Conservation (phyloP, 2,888 invertebrate genomes). For the Stenoptilia bipunctidactyla region DNA sequence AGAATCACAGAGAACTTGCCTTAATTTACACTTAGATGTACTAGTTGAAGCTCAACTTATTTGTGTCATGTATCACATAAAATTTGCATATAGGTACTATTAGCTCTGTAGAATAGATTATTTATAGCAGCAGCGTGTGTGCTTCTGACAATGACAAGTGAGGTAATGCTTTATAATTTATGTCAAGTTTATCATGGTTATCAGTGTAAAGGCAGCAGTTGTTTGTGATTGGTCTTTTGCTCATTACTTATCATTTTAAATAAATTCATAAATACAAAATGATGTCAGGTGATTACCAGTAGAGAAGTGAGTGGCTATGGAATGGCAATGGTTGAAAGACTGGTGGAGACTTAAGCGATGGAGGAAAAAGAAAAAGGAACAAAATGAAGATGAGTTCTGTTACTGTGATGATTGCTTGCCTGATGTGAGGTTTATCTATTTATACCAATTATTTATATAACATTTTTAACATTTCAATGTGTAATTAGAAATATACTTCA, state of each 20-base stretch:
- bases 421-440: conserved; percentile 48
- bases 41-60: no score
- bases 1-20: no score
- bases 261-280: neutral
- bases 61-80: conserved; percentile 4
- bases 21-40: no score
- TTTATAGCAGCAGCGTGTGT: conserved; percentile 37
- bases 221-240: neutral
- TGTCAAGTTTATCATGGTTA: conserved; percentile 61
- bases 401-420: conserved; percentile 82
- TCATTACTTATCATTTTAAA: conserved; percentile 19
- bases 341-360: conserved; percentile 84
- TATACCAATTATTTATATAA: conserved; percentile 14
- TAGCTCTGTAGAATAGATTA: conserved; percentile 23
- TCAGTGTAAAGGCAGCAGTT: conserved; percentile 18
- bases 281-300: conserved; percentile 23
- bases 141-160: conserved; percentile 51
- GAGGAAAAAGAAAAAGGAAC: conserved; percentile 68
- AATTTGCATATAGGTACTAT: conserved; percentile 17
- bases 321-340: conserved; percentile 85
- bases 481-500: no score
- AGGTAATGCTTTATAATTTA: conserved; percentile 57
- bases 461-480: no score
- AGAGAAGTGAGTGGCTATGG: conserved; percentile 65
- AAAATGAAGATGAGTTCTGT: conserved; percentile 76